Conservation (phyloP, 2,113 vertebrate genomes). For the Grus americana region DNA sequence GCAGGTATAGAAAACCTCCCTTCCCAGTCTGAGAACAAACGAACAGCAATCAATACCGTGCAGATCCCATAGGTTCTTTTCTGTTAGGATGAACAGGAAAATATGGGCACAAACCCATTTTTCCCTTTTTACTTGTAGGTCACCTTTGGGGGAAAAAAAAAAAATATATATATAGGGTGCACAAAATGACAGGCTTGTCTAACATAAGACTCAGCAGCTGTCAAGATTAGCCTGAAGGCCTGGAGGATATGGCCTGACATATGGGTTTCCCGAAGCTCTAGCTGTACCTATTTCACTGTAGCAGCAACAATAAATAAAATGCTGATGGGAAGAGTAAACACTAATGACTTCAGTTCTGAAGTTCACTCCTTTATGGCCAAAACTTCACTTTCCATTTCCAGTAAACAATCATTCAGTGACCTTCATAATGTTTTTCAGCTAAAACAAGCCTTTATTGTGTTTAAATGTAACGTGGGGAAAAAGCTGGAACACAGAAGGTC, state of each 20-base stretch:
- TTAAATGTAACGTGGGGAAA: fast-evolving
- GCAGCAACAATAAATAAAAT: conserved; percentile 12
- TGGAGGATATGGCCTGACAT: conserved; percentile 32
- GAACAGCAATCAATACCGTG: background rate
- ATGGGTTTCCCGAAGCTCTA: conserved; percentile 22
- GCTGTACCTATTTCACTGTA: conserved; percentile 1
- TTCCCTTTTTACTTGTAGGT: conserved; percentile 1
- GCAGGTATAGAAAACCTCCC: background rate
- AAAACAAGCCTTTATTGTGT: background rate
- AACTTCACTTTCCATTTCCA: background rate
- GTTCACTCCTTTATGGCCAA: background rate
- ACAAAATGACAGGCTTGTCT: conserved; percentile 24
- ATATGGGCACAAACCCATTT: background rate
- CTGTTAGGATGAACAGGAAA: background rate
- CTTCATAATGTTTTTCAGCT: background rate
- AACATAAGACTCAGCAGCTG: conserved; percentile 52
- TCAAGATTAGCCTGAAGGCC: conserved; percentile 20
- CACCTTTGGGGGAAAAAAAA: background rate
- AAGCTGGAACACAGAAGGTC: background rate
- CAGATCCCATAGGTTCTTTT: background rate
- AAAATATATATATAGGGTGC: background rate
- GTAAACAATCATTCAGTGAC: background rate
- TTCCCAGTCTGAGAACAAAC: background rate
- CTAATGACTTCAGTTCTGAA: background rate
- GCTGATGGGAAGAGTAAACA: conserved; percentile 9